phyloP scores from a whole-genome alignment of 2,888 invertebrate species.

The Hemaris fuciformis region DNA sequence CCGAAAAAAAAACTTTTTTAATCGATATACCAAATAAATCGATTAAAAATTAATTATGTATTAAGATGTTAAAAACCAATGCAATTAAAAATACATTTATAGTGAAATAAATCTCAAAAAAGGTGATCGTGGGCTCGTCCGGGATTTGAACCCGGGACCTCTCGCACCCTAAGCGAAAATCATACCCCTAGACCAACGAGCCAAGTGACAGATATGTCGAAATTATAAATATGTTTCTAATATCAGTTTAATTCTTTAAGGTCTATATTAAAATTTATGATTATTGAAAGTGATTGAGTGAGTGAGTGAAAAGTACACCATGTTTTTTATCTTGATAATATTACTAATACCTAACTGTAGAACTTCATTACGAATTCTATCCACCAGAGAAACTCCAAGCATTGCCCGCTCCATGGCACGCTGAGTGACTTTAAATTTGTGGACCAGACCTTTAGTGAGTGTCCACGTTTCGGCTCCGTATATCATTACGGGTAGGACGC shows the following conservation, averaged over 20 bases:
- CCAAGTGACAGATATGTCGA: conserved; percentile 37
- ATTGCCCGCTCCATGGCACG: no score
- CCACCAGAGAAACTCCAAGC: no score
- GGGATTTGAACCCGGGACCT: conserved; percentile 81
- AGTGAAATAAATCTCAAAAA: background rate
- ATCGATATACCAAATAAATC: background rate
- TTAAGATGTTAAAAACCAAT: background rate
- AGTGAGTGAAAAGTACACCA: no score
- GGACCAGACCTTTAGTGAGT: no score
- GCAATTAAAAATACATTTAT: background rate
- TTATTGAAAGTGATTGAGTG: no score
- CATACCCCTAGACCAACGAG: conserved; percentile 87
- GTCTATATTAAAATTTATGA: background rate
- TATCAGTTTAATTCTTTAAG: background rate
- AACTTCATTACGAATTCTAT: no score
- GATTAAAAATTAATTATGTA: background rate
- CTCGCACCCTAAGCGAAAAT: conserved; percentile 85
- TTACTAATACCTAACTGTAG: no score
- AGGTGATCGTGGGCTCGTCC: conserved; percentile 65
- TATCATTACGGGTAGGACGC: no score
- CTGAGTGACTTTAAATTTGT: no score
- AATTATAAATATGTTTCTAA: background rate
- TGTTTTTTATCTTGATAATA: no score
- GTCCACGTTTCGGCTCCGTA: no score
- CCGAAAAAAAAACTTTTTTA: background rate